Base-by-base conservation (phyloP, 2,113 vertebrate species). In the Eolophus roseicapilla region DNA sequence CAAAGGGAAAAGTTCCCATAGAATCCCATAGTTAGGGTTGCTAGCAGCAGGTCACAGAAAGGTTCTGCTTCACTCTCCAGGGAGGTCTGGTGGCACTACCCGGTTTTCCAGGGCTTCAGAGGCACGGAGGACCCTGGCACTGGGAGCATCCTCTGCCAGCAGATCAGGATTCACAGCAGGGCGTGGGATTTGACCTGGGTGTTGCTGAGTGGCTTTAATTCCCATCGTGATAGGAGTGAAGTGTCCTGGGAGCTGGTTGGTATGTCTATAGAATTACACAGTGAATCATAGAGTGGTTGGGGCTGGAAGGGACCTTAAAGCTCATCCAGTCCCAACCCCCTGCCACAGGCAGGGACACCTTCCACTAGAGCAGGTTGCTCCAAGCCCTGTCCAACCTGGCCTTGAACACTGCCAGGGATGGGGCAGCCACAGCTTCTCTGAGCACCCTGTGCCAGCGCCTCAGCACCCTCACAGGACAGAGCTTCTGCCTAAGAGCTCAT, bases 191-290 rank as follows among this genome's bases (percentile, higher is more conserved):
- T 31, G 35, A 43, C 14, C 80, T 29, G 10, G 7, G 10, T 27
- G 50, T 31, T 80, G 47, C 60, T 18, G 24, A 17, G 19, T 9
- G 17, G 13, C 60, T 86, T 92, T 69, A 57, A 69, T 68, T 89
- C 60, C n/a, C 50, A 16, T 2, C 4, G 0, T 1, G 2, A 44
- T 57, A 81, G 18, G 11, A 2, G 0, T 2, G 50, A 67, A 59
- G 31, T 43, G 90, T 64, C 11, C 76, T 67, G 77, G 65, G 64
- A 70, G 64, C 44, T 74, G 74, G 16, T 12, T 29, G 74, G 19
- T 4, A 0, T 59, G 43, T 74, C 79, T 1, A 0, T 44, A 44
- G 17, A 44, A 44, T 18, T 17, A 44, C 18, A 44, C 16, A 44
- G 17, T 44, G 43, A 44, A 44, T 44, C 43, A 17, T 17, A 44